These are phyloP conservation scores for Margarornis squamiger DNA, from an alignment of 2,797 vertebrate species.

Conservation along the genomic window DNA sequence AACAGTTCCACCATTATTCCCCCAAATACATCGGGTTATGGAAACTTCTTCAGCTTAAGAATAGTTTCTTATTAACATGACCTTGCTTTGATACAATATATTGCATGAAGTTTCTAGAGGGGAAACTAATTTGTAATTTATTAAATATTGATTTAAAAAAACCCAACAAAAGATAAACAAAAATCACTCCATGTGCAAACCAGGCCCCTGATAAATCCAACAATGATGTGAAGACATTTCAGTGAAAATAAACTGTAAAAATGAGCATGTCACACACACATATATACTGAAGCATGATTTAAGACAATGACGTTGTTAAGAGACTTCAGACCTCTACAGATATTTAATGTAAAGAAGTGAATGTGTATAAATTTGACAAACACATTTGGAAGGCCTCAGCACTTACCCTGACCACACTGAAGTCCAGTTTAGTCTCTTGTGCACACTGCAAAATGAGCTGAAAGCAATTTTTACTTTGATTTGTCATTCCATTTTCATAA, in stretches of 20 bases:
- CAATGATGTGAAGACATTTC: constrained; percentile 19
- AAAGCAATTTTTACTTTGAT: constrained; percentile 99
- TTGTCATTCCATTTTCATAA: constrained; percentile 99
- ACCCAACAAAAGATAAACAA: not conserved
- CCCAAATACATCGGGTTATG: not conserved
- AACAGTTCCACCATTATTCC: not conserved
- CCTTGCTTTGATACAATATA: not conserved
- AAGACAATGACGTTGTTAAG: constrained; percentile 15
- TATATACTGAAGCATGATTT: constrained; percentile 7
- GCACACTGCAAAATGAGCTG: constrained; percentile 99
- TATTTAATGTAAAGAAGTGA: constrained; percentile 52
- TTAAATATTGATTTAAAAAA: not conserved
- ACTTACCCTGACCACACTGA: constrained; percentile 98
- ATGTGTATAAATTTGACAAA: constrained; percentile 37
- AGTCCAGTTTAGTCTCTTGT: constrained; percentile 98
- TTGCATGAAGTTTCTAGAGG: not conserved
- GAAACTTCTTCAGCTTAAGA: not conserved
- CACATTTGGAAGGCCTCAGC: constrained; percentile 65
- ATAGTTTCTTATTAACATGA: not conserved
- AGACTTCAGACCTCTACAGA: constrained; percentile 13
- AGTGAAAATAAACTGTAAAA: constrained; percentile 26
- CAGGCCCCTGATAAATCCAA: constrained; percentile 4
- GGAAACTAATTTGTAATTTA: not conserved
- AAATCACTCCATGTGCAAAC: not conserved
- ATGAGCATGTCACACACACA: not conserved